Evolutionary conservation across 2,113 vertebrate genomes (phyloP), one percentile per base, ranked within the genome.

Genomic region (Plotosus lineatus): DNA sequence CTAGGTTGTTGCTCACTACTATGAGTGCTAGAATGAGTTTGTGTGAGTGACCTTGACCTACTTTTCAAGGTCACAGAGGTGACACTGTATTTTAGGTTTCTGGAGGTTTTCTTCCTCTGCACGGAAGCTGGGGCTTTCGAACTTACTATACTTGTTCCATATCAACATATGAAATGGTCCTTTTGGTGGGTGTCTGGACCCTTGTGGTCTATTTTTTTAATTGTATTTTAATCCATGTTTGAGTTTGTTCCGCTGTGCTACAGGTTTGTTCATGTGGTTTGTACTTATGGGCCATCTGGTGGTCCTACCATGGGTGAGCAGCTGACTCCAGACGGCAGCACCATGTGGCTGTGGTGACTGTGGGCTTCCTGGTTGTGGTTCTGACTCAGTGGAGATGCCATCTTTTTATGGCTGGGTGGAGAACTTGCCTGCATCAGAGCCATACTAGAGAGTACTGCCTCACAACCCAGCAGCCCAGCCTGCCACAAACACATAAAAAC

Each of bases 361-460:
- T 87, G 92, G 42, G 58, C 90, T 87, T 19, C 78, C n/a, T 83
- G 82, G 77, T 79, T 90, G 87, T 92, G 91, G n/a, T 91, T 90
- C 53, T 93, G 93, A 83, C 89, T 86, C 83, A 92, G 78, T 1
- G 87, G 31, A 50, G 91, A 91, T 84, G 91, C 88, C 90, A 93
- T 93, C 88, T 93, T 94, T 89, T 93, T 94, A 82, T 93, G 92
- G 63, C 89, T 88, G 71, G 92, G 85, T 83, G 93, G 91, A 86
- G 90, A 93, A 91, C 91, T 93, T 86, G 93, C 93, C 85, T 94
- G 93, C 93, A 94, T 93, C 77, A 94, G 89, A 80, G 93, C 93
- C 93, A 94, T 93, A 88, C 93, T 93, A 87, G 93, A 94, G 79
- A 93, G 89, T 88, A 94, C 92, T 2, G 92, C 92, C 89, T 94